Evolutionary conservation across 1,140 invertebrate species (phyloP).

Genomic region (Drosophila triauraria): DNA sequence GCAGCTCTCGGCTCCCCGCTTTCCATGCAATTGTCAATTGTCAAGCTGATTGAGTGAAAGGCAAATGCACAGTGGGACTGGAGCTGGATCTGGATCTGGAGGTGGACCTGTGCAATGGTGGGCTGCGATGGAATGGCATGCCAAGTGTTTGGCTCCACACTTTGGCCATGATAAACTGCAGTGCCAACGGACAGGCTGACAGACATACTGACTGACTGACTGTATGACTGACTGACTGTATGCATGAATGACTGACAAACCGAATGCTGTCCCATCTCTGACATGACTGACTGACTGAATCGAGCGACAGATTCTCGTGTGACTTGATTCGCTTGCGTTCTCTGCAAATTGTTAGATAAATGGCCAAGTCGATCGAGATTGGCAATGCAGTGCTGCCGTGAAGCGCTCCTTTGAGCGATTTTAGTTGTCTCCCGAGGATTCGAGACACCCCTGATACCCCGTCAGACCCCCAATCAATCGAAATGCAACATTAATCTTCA

Average conservation of each 20-base stretch:
- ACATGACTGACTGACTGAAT: slow-evolving; percentile 35
- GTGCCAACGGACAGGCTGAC: slow-evolving; percentile 29
- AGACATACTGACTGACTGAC: slow-evolving; percentile 19
- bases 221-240: slow-evolving; percentile 24
- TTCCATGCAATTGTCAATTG: slow-evolving; percentile 65
- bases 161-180: slow-evolving; percentile 49
- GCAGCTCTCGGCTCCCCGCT: slow-evolving; percentile 33
- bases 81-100: slow-evolving; percentile 4
- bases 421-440: slow-evolving; percentile 25
- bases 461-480: slow-evolving; percentile 19
- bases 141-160: slow-evolving; percentile 28
- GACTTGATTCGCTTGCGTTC: slow-evolving; percentile 33
- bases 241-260: slow-evolving; percentile 30
- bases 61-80: slow-evolving; percentile 44
- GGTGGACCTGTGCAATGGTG: neutral
- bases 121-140: slow-evolving; percentile 10
- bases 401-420: slow-evolving; percentile 37
- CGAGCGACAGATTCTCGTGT: slow-evolving; percentile 31
- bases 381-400: slow-evolving; percentile 35
- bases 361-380: slow-evolving; percentile 64
- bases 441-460: slow-evolving; percentile 8
- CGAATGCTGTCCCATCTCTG: slow-evolving; percentile 36
- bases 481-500: slow-evolving; percentile 71
- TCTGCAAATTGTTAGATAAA: slow-evolving; percentile 69
- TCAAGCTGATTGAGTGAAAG: slow-evolving; percentile 75